phyloP scores from a whole-genome alignment of 1,140 invertebrate species.

The Eufriesea mexicana region DNA sequence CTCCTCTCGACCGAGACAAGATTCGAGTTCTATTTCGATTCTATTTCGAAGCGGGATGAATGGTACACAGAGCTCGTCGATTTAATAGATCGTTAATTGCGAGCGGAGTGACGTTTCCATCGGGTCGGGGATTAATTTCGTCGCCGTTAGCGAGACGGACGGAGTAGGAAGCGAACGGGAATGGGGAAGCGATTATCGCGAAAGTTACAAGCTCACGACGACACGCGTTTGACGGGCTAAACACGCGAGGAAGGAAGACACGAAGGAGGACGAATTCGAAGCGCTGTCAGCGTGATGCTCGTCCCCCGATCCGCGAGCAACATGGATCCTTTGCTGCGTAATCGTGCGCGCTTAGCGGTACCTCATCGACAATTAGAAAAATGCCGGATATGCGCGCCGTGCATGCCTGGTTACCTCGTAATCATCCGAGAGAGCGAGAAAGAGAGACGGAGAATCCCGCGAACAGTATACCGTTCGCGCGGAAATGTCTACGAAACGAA shows the following conservation, averaged over 20 bases:
- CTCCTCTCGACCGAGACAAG: background rate
- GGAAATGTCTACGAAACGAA: slow-evolving; percentile 32
- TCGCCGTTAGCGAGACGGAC: background rate
- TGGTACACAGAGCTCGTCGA: background rate
- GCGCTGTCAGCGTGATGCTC: slow-evolving; percentile 48
- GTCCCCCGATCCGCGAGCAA: slow-evolving; percentile 3
- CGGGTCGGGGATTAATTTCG: slow-evolving; percentile 27
- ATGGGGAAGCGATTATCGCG: slow-evolving; percentile 50
- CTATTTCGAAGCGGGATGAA: background rate
- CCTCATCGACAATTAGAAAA: slow-evolving; percentile 41
- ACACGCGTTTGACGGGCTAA: slow-evolving; percentile 42
- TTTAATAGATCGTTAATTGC: slow-evolving; percentile 37
- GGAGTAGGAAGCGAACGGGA: slow-evolving; percentile 2
- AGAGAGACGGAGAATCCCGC: too few relatives aligned
- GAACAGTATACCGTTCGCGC: slow-evolving; percentile 40
- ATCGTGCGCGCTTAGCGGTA: slow-evolving; percentile 53
- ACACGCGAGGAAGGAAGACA: slow-evolving; percentile 39
- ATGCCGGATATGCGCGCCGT: slow-evolving; percentile 13
- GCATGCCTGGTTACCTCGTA: slow-evolving; percentile 41
- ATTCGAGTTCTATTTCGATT: background rate
- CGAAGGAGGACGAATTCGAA: slow-evolving; percentile 62
- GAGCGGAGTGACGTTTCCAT: background rate
- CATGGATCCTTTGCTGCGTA: slow-evolving; percentile 34
- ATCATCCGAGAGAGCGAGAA: slow-evolving; percentile 24
- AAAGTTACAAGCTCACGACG: slow-evolving; percentile 46